A percentile compares a stretch with the other conserved stretches of the same genome.
These are phyloP conservation scores for Aporrectodea caliginosa DNA, from an alignment of 1,140 invertebrate genomes.

Conservation along the genomic window DNA sequence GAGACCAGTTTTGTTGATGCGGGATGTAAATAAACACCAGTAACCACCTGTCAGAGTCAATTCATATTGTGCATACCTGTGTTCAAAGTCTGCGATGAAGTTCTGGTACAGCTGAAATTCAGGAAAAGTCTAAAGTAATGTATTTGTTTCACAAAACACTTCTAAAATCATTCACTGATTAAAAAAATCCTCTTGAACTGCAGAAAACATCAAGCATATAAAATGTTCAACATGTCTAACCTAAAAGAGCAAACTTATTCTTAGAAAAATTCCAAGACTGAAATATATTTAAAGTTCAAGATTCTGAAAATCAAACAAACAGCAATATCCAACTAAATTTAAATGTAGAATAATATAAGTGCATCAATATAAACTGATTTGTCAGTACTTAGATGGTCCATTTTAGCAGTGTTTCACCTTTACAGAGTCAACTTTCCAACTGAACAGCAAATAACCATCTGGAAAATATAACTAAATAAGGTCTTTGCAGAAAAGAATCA, in stretches of 20 bases:
- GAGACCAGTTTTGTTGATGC: no score
- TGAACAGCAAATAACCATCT: neutral
- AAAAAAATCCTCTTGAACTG: no score
- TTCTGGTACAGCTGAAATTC: conserved; percentile 79
- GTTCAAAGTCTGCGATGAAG: conserved; percentile 89
- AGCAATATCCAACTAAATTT: no score
- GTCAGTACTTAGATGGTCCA: no score
- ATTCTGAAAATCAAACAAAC: no score
- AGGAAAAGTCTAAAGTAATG: conserved; percentile 29
- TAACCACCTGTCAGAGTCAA: conserved; percentile 15
- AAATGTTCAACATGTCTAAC: neutral
- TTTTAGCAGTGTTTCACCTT: neutral
- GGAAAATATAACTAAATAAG: neutral
- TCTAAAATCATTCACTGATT: no score
- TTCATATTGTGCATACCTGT: conserved; percentile 65
- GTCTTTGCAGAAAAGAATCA: no score
- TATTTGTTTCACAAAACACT: neutral
- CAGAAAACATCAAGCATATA: neutral
- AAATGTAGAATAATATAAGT: no score
- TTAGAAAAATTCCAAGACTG: no score
- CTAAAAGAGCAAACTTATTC: neutral
- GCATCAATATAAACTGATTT: no score
- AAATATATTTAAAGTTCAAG: no score
- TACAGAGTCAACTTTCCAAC: neutral
- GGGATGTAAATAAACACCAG: neutral